Evolutionary conservation across 2,888 invertebrate species (phyloP), one percentile per base, ranked within the genome.

Genomic region (Epirrita christyi): DNA sequence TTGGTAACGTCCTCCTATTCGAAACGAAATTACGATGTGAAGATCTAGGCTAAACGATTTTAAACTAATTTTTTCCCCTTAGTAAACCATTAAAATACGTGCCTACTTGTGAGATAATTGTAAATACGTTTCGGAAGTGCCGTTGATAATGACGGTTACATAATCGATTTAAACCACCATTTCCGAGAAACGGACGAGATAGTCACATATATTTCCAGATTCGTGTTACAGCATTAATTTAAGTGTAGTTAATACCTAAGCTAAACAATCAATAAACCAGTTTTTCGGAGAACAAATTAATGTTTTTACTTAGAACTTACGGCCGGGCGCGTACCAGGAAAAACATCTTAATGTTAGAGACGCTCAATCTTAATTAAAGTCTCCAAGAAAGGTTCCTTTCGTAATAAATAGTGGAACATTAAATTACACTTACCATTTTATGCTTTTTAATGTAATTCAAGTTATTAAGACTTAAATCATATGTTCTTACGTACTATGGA

Each of bases 201-300:
- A 66, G 65, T 58, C 67, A 68, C 73, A 72, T 73, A 72, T 76
- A 82, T 79, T 71, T 32, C 70, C 69, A 58, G 67, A 72, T 74
- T 71, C 65, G 65, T 50, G 64, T 60, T 59, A 62, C 60, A 55
- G 44, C 63, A 58, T 65, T 64, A 21, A 21, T 21, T 21, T 21
- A 61, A 61, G 58, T 63, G 56, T 60, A 60, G 64, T 63, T 63
- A 42, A 60, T 64, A 61, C 61, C 44, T 71, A 71, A 73, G 68
- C 69, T 68, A 66, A 70, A 75, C 80, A 75, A 78, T 77, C 77
- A 75, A 76, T 73, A 73, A 70, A 67, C 63, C 66, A 56, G 69
- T 72, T 72, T 74, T 79, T 79, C 80, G 75, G 74, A 74, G 78
- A 80, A 78, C 70, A 64, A 73, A 77, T 76, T 78, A 78, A 76